phyloP scores from a whole-genome alignment of 2,797 vertebrate genomes.

The Epinephelus coioides region DNA sequence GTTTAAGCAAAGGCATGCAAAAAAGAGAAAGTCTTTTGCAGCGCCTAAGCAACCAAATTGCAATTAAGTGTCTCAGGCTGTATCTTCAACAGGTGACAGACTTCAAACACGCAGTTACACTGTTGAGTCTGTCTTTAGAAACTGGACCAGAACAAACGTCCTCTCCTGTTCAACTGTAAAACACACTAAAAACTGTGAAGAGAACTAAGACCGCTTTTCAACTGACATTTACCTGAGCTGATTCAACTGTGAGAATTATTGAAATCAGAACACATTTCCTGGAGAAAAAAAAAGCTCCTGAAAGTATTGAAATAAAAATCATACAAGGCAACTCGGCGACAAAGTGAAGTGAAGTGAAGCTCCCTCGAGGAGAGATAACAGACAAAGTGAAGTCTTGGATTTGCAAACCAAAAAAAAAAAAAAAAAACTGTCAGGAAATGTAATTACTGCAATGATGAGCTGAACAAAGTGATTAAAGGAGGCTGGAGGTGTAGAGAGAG shows the following conservation, averaged over 20 bases:
- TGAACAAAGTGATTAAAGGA: conserved; percentile 76
- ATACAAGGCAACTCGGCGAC: conserved; percentile 52
- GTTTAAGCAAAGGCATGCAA: conserved; percentile 25
- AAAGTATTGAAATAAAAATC: conserved; percentile 62
- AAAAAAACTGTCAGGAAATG: conserved; percentile 60
- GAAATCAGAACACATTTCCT: conserved; percentile 62
- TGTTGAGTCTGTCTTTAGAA: conserved; percentile 47
- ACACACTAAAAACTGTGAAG: conserved; percentile 36
- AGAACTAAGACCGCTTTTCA: conserved; percentile 38
- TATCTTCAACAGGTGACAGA: conserved; percentile 50
- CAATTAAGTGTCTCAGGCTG: conserved; percentile 50
- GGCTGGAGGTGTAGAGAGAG: conserved; percentile 61
- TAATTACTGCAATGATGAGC: conserved; percentile 76
- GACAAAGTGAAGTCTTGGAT: conserved; percentile 57
- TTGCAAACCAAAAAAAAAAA: conserved; percentile 52
- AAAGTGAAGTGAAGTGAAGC: conserved; percentile 48
- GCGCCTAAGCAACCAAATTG: conserved; percentile 29
- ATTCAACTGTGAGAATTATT: conserved; percentile 65
- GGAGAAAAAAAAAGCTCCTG: conserved; percentile 38
- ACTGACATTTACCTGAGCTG: conserved; percentile 51
- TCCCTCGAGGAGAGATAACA: conserved; percentile 59
- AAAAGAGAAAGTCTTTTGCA: conserved; percentile 7
- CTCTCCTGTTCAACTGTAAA: conserved; percentile 28
- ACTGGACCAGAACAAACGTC: conserved; percentile 47
- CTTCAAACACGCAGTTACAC: conserved; percentile 61